Conservation (phyloP, 2,888 invertebrate species). For the Campoletis raptor region DNA sequence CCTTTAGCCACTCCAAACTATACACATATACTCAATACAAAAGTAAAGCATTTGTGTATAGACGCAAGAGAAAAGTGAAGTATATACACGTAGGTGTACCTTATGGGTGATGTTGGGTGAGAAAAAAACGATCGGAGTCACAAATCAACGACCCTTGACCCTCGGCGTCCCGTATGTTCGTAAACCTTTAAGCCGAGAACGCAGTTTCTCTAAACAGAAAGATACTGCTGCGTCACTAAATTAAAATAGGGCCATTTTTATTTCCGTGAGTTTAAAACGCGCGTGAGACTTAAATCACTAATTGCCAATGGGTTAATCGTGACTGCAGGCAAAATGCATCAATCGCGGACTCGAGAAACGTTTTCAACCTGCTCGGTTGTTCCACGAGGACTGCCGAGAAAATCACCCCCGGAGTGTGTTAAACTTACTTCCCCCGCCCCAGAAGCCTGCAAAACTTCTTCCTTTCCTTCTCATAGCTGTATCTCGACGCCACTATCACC, state of each 20-base stretch:
- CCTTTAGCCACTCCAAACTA: constrained; percentile 20
- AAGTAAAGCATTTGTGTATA: not conserved
- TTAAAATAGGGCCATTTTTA: not conserved
- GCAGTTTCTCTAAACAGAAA: not conserved
- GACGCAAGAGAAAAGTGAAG: not conserved
- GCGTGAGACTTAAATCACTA: not conserved
- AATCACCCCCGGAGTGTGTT: constrained; percentile 34
- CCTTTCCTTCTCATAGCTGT: not conserved
- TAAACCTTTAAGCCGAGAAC: not conserved
- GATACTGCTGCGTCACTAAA: not conserved
- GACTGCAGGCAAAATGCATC: not conserved
- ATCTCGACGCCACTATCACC: not conserved
- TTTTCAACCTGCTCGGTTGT: constrained; percentile 58
- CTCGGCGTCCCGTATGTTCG: not conserved
- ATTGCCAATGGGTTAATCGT: not conserved
- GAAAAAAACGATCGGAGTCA: not conserved
- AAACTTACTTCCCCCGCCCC: constrained; percentile 33
- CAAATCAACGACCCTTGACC: constrained; percentile 11
- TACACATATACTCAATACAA: not conserved
- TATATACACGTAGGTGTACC: constrained; percentile 11
- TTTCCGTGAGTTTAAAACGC: not conserved
- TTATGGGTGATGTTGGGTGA: constrained; percentile 3
- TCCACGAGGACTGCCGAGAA: constrained; percentile 57
- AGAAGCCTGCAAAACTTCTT: constrained; percentile 14
- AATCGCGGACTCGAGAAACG: constrained; percentile 12